Evolutionary conservation across 2,113 vertebrate genomes (phyloP).

Genomic region (Rhabdornis inornatus): DNA sequence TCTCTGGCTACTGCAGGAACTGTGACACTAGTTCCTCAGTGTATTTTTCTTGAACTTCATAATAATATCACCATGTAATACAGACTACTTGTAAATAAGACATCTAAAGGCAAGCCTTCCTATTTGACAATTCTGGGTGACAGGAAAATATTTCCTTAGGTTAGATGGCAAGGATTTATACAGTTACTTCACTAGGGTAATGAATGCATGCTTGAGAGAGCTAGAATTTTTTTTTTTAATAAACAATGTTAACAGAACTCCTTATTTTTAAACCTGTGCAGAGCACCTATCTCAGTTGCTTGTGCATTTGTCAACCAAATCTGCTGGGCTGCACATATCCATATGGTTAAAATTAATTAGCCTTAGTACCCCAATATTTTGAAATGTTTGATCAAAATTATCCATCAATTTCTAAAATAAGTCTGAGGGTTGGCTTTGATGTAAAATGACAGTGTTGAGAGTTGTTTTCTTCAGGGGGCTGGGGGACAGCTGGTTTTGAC

Average conservation of each 20-base stretch:
- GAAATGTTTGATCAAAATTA: background rate
- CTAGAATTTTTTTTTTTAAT: background rate
- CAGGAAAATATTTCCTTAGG: background rate
- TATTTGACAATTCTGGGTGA: background rate
- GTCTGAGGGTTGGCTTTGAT: background rate
- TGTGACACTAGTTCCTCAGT: background rate
- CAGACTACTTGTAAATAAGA: background rate
- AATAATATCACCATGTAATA: background rate
- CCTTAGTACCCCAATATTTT: background rate
- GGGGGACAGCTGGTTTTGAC: background rate
- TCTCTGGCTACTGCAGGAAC: background rate
- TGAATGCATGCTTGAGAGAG: background rate
- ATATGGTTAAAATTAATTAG: background rate
- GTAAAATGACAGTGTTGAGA: background rate
- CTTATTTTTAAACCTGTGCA: background rate
- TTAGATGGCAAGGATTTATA: background rate
- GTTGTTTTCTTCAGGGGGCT: background rate
- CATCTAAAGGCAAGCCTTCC: background rate
- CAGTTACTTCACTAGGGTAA: background rate
- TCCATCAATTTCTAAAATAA: background rate
- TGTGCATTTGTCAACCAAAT: background rate
- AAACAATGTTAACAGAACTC: background rate
- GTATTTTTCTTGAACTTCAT: background rate
- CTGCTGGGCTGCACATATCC: background rate
- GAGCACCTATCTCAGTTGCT: background rate